Percentiles rank a stretch among this genome's conserved stretches.
Conservation (phyloP, 92 coral and sea anemone genomes). For the Virgularia gustaviana region DNA sequence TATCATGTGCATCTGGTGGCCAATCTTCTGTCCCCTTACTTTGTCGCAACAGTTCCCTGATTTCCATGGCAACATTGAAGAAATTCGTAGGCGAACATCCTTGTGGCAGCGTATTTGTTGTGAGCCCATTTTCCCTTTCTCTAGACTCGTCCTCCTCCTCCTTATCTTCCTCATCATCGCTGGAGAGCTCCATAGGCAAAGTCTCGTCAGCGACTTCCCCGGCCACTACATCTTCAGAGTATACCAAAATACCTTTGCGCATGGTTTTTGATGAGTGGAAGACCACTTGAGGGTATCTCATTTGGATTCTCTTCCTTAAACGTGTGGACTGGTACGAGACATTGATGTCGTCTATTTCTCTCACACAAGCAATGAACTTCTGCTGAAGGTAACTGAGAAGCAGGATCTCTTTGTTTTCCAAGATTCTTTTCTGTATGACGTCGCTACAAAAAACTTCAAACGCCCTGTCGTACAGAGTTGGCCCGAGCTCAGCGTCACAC, state of each 20-base stretch:
- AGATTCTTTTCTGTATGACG: not conserved
- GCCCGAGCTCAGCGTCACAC: not conserved
- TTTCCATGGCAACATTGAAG: not conserved
- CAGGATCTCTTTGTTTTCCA: not conserved
- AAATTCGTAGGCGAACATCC: too few relatives aligned
- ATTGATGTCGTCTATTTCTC: not conserved
- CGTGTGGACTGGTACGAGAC: not conserved
- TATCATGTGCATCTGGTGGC: not conserved
- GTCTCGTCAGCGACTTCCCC: not conserved
- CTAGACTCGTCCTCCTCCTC: not conserved
- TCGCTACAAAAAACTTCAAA: not conserved
- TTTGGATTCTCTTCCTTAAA: not conserved
- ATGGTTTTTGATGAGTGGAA: not conserved
- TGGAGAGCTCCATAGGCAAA: conserved; percentile 1
- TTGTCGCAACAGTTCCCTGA: not conserved
- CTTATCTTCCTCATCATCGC: not conserved
- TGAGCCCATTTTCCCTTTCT: not conserved
- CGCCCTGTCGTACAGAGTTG: not conserved
- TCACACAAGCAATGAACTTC: not conserved
- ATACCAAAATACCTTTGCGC: not conserved
- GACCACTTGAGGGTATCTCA: not conserved
- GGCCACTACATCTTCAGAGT: not conserved
- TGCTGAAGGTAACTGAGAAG: not conserved
- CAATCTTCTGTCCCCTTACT: conserved; percentile 2
- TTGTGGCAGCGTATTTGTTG: not conserved